Percentiles rank a stretch among this genome's conserved stretches.
Conservation (phyloP, 37 sponge, comb jelly and placozoan genomes). For the Halichondria panicea region DNA sequence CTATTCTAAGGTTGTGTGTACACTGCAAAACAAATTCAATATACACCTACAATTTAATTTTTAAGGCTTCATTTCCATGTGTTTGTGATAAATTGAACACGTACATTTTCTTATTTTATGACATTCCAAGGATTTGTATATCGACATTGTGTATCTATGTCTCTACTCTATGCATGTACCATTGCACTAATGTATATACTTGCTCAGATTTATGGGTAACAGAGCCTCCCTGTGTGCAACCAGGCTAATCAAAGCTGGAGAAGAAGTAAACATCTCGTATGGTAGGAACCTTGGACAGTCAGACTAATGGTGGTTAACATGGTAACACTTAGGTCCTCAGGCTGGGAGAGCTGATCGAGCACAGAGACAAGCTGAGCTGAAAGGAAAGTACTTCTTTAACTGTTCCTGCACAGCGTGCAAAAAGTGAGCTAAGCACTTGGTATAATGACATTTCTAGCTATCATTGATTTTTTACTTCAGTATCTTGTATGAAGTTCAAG, state of each 20-base stretch:
- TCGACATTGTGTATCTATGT: no score
- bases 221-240: constrained; percentile 11
- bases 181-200: no score
- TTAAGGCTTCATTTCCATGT: neutral
- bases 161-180: no score
- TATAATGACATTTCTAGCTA: neutral
- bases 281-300: constrained; percentile 12
- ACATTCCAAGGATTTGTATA: no score
- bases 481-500: constrained; percentile 1
- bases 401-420: constrained; percentile 57
- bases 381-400: constrained; percentile 53
- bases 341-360: constrained; percentile 17
- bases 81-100: neutral
- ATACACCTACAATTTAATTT: neutral
- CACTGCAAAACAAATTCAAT: neutral
- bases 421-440: neutral
- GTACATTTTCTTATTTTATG: neutral
- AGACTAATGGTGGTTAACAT: neutral
- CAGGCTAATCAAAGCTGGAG: constrained; percentile 14
- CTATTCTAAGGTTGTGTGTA: constrained; percentile 51
- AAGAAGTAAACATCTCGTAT: constrained; percentile 52
- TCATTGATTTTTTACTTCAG: neutral
- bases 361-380: constrained; percentile 31
- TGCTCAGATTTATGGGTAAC: constrained; percentile 44
- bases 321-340: constrained; percentile 47